Percentiles rank a stretch among this genome's conserved stretches.
phyloP scores from a whole-genome alignment of 1,140 invertebrate genomes.

The Cotesia glomerata region DNA sequence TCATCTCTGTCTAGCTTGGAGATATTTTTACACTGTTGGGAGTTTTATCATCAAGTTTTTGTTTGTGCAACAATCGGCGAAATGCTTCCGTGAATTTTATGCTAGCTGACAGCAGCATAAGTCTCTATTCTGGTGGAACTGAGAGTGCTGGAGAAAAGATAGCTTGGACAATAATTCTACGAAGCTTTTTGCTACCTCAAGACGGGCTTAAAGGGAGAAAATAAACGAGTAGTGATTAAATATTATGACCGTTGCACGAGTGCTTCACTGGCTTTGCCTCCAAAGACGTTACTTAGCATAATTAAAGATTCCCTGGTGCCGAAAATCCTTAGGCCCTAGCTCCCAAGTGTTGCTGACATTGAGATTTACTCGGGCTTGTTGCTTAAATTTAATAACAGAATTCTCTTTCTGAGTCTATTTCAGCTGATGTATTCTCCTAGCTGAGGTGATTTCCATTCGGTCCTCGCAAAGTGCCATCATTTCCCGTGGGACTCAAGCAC shows the following conservation, averaged over 20 bases:
- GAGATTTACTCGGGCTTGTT: neutral
- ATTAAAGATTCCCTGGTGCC: constrained; percentile 57
- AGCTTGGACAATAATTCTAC: constrained; percentile 44
- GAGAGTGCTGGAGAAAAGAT: neutral
- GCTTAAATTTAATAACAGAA: neutral
- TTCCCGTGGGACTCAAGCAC: constrained; percentile 51
- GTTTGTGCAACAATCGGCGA: too few relatives aligned
- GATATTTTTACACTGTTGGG: neutral
- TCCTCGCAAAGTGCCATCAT: constrained; percentile 62
- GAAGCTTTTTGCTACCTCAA: constrained; percentile 14
- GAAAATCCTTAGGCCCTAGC: constrained; percentile 38
- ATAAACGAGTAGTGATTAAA: constrained; percentile 62
- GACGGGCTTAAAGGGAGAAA: constrained; percentile 39
- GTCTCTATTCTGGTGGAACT: too few relatives aligned
- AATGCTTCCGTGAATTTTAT: too few relatives aligned
- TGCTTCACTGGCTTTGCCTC: constrained; percentile 41
- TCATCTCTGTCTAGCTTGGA: neutral
- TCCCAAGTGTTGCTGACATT: neutral
- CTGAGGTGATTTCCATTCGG: constrained; percentile 60
- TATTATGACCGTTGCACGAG: constrained; percentile 62
- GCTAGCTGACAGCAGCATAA: too few relatives aligned
- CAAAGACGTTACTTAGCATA: constrained; percentile 62
- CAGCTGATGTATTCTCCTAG: constrained; percentile 27
- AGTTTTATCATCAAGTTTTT: too few relatives aligned
- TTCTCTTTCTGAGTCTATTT: neutral